Percentiles rank a stretch among this genome's conserved stretches.
These are phyloP conservation scores for Cettia cetti DNA, from an alignment of 2,113 vertebrate genomes.

Conservation along the genomic window DNA sequence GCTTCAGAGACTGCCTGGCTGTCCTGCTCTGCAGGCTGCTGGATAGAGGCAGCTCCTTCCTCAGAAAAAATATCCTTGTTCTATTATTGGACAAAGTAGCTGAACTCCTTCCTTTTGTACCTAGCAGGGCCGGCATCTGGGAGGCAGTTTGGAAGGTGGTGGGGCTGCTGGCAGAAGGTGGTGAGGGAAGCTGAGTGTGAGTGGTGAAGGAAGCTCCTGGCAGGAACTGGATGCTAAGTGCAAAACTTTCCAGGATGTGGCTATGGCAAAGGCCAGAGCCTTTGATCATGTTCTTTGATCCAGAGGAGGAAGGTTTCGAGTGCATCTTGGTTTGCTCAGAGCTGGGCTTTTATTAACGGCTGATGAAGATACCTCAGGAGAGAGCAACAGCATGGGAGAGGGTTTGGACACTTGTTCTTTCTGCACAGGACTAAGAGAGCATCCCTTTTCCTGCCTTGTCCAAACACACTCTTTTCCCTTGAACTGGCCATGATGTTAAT, in stretches of 20 bases:
- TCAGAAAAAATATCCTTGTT: neutral
- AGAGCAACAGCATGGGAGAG: rapidly evolving
- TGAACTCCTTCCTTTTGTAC: neutral
- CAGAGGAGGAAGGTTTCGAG: neutral
- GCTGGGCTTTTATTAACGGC: neutral
- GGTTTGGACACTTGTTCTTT: neutral
- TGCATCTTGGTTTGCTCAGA: neutral
- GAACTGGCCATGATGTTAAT: neutral
- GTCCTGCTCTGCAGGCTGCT: neutral
- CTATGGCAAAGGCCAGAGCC: neutral
- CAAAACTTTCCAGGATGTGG: neutral
- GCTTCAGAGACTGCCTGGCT: neutral
- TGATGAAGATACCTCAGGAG: neutral
- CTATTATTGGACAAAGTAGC: neutral
- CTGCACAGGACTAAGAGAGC: neutral
- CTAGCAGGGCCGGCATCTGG: rapidly evolving
- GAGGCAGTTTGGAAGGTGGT: rapidly evolving
- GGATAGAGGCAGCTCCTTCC: neutral
- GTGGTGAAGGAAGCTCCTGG: neutral
- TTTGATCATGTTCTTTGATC: neutral
- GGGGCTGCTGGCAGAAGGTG: neutral
- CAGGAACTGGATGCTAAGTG: neutral
- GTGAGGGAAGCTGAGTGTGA: neutral
- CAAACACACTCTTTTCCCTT: neutral
- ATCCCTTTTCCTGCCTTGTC: neutral